Evolutionary conservation across 2,888 invertebrate genomes (phyloP).

Genomic region (Xanthorhoe designata): DNA sequence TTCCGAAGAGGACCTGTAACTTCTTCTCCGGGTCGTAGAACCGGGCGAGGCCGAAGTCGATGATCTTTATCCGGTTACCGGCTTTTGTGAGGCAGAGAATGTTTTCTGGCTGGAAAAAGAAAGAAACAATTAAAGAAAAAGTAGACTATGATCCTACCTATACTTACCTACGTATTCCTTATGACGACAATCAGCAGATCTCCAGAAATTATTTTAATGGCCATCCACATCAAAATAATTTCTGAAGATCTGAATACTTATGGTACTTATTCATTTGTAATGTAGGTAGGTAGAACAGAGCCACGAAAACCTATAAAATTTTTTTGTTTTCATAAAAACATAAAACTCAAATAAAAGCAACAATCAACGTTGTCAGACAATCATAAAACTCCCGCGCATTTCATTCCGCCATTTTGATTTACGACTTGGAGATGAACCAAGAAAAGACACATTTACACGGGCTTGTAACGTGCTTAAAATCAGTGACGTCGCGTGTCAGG

Average conservation of each 20-base stretch:
- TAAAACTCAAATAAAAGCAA: slow-evolving; percentile 26
- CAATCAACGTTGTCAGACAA: slow-evolving; percentile 50
- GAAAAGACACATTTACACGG: slow-evolving; percentile 44
- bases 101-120: slow-evolving; percentile 94
- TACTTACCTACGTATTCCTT: too few relatives aligned
- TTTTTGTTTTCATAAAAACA: slow-evolving; percentile 22
- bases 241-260: too few relatives aligned
- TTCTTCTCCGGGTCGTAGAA: slow-evolving; percentile 96
- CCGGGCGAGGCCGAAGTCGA: slow-evolving; percentile 98
- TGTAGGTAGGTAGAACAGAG: slow-evolving; percentile 12
- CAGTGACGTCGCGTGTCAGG: neutral
- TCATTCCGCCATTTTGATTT: slow-evolving; percentile 77
- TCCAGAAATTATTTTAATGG: too few relatives aligned
- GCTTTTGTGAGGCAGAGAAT: slow-evolving; percentile 97
- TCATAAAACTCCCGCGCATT: slow-evolving; percentile 71
- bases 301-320: slow-evolving; percentile 21
- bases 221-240: too few relatives aligned
- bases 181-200: neutral
- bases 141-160: neutral
- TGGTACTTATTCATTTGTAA: neutral
- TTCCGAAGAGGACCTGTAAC: slow-evolving; percentile 97
- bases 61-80: slow-evolving; percentile 99
- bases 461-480: slow-evolving; percentile 3
- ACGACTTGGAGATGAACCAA: slow-evolving; percentile 74
- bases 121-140: slow-evolving; percentile 24